Base-by-base conservation (phyloP, 92 coral and sea anemone species). In the Meandrina meandrites region DNA sequence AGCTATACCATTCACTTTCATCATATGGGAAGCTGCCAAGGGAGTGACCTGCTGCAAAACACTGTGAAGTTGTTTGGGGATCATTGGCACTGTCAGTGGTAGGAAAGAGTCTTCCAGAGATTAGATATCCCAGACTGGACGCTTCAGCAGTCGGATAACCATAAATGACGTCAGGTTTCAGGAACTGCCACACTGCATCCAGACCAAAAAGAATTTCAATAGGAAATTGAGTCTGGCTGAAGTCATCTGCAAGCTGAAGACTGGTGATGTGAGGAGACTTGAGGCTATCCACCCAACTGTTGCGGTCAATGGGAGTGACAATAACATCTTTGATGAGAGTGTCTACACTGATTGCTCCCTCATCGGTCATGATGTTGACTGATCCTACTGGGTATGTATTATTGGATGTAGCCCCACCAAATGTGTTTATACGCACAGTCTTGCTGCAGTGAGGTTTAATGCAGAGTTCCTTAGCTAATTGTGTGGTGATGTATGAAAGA, bases 111-210 rank as follows among this genome's bases (percentile, higher is more conserved):
- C 47, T 88, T 76, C 91, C 87, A 35, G 87, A 88, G 74, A 88
- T 27, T 21, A 82, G 74, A 88, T 81, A 82, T 58, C 87, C 91
- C 82, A 88, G 62, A 64, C 53, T 87, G 79, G 72, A 88, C 40
- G 78, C 87, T 88, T 81, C 82, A 88, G 83, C 88, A 56, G 57
- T 79, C 18, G 75, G 75, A 8, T 24, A 53, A 32, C 81, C 62
- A 81, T 69, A 80, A 57, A 74, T 88, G 13, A 75, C 24, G 7
- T 81, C 87, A 50, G 90, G 83, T 88, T 88, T 88, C 42, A 81
- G 86, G 75, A 74, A 88, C 60, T 88, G 90, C 83, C 90, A 81
- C n/a, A 74, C 82, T 12, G 82, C 31, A 81, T 87, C 90, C 86
- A 87, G 77, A 87, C 81, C 87, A 88, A 81, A 2, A 75, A n/a